These are phyloP conservation scores for Chaunax sp. DNA, from an alignment of 2,797 vertebrate genomes.

Conservation along the genomic window DNA sequence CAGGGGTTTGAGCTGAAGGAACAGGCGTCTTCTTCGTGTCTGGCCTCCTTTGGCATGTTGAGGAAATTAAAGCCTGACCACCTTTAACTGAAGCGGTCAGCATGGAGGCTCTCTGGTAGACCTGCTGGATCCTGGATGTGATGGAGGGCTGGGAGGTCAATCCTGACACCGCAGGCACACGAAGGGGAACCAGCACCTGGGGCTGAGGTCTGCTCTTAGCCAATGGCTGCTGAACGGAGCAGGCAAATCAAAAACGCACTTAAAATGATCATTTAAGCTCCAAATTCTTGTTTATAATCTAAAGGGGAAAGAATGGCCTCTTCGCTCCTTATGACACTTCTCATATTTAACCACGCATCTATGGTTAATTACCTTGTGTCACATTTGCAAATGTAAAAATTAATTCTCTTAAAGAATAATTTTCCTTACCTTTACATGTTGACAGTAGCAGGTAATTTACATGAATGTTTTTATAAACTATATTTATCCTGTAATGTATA, in stretches of 20 bases:
- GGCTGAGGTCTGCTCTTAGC: slow-evolving; percentile 70
- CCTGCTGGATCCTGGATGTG: slow-evolving; percentile 55
- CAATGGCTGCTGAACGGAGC: slow-evolving; percentile 35
- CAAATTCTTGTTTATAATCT: neutral
- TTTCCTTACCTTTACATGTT: too few relatives aligned
- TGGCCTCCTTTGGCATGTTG: slow-evolving; percentile 58
- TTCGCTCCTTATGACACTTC: too few relatives aligned
- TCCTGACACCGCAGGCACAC: slow-evolving; percentile 52
- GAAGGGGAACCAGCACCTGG: slow-evolving; percentile 74
- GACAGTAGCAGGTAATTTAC: too few relatives aligned
- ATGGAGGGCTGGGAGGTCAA: slow-evolving; percentile 16
- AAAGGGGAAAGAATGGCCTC: too few relatives aligned
- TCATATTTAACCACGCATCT: neutral
- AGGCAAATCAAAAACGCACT: neutral
- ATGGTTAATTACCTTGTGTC: neutral
- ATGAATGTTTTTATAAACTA: too few relatives aligned
- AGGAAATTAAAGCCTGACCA: slow-evolving; percentile 72
- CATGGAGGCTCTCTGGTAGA: slow-evolving; percentile 67
- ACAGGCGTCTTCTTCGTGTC: slow-evolving; percentile 24
- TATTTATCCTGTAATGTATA: too few relatives aligned
- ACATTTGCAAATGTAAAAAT: neutral
- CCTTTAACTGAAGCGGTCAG: slow-evolving; percentile 68
- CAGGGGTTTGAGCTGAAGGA: slow-evolving; percentile 9
- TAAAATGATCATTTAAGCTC: neutral
- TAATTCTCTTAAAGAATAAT: too few relatives aligned